Evolutionary conservation across 1,140 invertebrate genomes (phyloP).

Genomic region (Drosophila hydei): DNA sequence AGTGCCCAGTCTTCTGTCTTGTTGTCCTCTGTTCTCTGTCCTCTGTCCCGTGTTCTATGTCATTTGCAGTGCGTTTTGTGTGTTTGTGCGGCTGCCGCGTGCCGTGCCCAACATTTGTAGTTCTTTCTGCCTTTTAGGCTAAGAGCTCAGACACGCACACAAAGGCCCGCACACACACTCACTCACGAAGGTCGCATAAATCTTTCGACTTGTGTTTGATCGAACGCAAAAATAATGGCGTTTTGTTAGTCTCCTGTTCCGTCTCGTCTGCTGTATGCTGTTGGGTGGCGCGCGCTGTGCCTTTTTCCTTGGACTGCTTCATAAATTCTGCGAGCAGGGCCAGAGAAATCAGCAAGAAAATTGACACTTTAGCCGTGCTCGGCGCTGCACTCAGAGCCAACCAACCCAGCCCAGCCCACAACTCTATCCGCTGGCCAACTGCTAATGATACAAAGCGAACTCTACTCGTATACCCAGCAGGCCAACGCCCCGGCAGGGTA

Average conservation of each 20-base stretch:
- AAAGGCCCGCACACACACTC: slow-evolving; percentile 1
- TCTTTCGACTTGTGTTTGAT: slow-evolving; percentile 78
- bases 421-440: slow-evolving; percentile 13
- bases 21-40: slow-evolving; percentile 8
- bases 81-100: slow-evolving; percentile 20
- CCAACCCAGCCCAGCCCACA: not conserved
- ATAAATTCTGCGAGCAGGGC: slow-evolving; percentile 60
- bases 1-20: slow-evolving; percentile 13
- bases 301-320: slow-evolving; percentile 35
- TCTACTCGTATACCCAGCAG: not conserved
- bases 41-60: slow-evolving; percentile 15
- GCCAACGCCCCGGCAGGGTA: not conserved
- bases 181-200: slow-evolving; percentile 54
- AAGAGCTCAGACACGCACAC: slow-evolving; percentile 47
- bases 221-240: slow-evolving; percentile 79
- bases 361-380: slow-evolving; percentile 62
- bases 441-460: slow-evolving; percentile 64
- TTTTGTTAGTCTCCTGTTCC: slow-evolving; percentile 60
- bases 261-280: no score
- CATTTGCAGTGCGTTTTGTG: slow-evolving; percentile 22
- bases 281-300: no score
- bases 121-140: slow-evolving; percentile 63
- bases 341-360: slow-evolving; percentile 70
- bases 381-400: not conserved
- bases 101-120: slow-evolving; percentile 59